These are phyloP conservation scores for Eumacrocentrus americanus DNA, from an alignment of 2,888 invertebrate species.

Conservation along the genomic window DNA sequence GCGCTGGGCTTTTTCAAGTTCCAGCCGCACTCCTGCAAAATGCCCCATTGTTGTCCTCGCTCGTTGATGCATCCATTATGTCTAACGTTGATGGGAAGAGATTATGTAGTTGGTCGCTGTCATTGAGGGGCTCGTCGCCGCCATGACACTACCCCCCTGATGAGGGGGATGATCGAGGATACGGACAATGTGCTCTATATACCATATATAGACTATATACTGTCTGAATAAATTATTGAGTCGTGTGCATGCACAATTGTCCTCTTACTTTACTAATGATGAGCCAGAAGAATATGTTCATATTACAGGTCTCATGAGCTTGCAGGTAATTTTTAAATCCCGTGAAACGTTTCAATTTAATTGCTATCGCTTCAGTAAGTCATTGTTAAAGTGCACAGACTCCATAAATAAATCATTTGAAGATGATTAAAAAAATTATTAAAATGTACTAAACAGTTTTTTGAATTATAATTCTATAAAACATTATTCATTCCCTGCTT, in stretches of 20 bases:
- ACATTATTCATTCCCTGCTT: too few species aligned
- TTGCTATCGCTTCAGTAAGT: too few species aligned
- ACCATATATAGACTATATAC: conserved; percentile 41
- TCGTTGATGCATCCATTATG: conserved; percentile 56
- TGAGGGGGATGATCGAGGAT: conserved; percentile 26
- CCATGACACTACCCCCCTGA: conserved; percentile 53
- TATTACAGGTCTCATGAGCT: neutral
- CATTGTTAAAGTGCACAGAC: too few species aligned
- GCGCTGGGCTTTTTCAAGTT: conserved; percentile 35
- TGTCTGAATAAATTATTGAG: conserved; percentile 53
- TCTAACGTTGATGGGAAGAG: conserved; percentile 58
- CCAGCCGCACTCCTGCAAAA: conserved; percentile 44
- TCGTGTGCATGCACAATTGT: conserved; percentile 24
- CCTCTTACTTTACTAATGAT: neutral
- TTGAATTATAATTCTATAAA: too few species aligned
- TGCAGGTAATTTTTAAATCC: neutral
- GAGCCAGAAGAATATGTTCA: conserved; percentile 12
- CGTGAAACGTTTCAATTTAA: neutral
- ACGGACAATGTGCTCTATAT: conserved; percentile 19
- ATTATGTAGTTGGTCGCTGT: conserved; percentile 56
- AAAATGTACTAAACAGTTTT: too few species aligned
- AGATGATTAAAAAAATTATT: too few species aligned
- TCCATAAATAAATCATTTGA: too few species aligned
- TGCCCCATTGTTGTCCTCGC: conserved; percentile 46
- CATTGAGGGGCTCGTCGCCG: conserved; percentile 55